Evolutionary conservation across 2,888 invertebrate species (phyloP), one percentile per base, ranked within the genome.

Genomic region (Andrena bucephala): DNA sequence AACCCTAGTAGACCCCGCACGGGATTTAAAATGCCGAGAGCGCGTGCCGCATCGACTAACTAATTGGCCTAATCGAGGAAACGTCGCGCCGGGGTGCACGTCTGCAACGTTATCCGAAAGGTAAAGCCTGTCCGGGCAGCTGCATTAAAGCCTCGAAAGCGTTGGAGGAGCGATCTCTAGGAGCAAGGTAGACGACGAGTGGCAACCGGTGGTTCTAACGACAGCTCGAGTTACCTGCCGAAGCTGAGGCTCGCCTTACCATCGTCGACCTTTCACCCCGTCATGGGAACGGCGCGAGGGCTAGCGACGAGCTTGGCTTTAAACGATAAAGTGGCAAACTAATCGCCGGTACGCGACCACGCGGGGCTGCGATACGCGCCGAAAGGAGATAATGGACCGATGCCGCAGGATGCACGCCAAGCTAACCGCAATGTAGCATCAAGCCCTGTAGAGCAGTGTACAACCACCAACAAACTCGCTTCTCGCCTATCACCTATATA

Each of bases 241-340:
- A 82, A 81, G 84, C 42, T 16, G 42, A 42, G 88, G 80, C 77
- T 87, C 81, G 54, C 66, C 76, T 88, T 87, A 77, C 78, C 81
- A 24, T 71, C 77, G 75, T 60, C 81, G 81, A 83, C 83, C 89
- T 89, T 89, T 84, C 85, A 54, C 66, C 75, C 82, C 66, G 76
- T 71, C 78, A 83, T 77, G 68, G 69, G 66, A 60, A 57, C 60
- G 52, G 10, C 27, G 42, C 42, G 13, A 16, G 42, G 77, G 77
- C 50, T 72, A 80, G 77, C 70, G 81, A 70, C 82, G 85, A 83
- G 89, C 83, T 81, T 81, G 78, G 65, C 87, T 86, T 87, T 89
- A 86, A 90, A 91, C 91, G 89, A 91, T 90, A 90, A 90, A 90
- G 84, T 89, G 85, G 86, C 86, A 75, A 89, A 89, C 87, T 89